phyloP scores from a whole-genome alignment of 2,888 invertebrate species.

The Drosophila trichaetosa region DNA sequence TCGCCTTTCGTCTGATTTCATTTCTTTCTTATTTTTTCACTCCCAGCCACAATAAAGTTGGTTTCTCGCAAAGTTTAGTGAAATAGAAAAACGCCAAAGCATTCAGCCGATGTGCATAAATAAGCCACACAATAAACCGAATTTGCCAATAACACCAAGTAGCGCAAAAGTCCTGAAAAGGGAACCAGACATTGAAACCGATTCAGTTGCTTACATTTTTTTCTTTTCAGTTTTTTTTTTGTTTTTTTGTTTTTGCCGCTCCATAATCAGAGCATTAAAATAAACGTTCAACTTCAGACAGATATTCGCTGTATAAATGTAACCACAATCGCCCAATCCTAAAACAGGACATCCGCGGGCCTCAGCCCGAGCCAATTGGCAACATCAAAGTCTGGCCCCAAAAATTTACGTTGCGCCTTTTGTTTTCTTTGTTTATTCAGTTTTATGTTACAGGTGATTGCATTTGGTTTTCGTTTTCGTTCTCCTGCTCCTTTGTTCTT shows the following conservation, averaged over 20 bases:
- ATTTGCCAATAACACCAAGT: constrained; percentile 65
- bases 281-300: constrained; percentile 47
- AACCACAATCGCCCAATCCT: constrained; percentile 31
- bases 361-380: constrained; percentile 54
- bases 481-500: neutral
- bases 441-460: constrained; percentile 79
- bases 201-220: constrained; percentile 58
- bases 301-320: constrained; percentile 18
- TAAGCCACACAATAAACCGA: constrained; percentile 63
- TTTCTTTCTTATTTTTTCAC: constrained; percentile 24
- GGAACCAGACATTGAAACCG: constrained; percentile 52
- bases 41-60: constrained; percentile 57
- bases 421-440: constrained; percentile 69
- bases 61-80: constrained; percentile 56
- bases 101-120: constrained; percentile 63
- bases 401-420: constrained; percentile 59
- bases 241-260: constrained; percentile 36
- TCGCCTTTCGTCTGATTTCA: constrained; percentile 48
- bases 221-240: constrained; percentile 15
- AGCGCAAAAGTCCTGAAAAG: constrained; percentile 41
- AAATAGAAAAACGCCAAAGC: constrained; percentile 62
- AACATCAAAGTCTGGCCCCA: constrained; percentile 71
- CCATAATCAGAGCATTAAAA: constrained; percentile 70
- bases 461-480: constrained; percentile 51
- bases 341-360: constrained; percentile 46